Conservation (phyloP, 2,113 vertebrate species). For the Cyanoliseus patagonus region DNA sequence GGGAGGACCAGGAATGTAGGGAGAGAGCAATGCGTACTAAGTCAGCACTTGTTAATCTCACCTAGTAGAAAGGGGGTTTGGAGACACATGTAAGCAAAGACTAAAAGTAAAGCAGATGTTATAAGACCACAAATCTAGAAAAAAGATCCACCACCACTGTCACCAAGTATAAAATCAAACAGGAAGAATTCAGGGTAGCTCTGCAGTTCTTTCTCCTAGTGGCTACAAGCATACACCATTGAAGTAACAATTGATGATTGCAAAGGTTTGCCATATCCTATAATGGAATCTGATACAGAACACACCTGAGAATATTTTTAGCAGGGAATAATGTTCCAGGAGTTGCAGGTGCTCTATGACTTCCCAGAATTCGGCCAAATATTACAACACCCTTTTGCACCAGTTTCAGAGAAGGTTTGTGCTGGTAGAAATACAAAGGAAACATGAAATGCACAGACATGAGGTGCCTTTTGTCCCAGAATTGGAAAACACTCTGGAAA, state of each 20-base stretch:
- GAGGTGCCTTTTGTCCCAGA: neutral
- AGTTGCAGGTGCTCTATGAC: neutral
- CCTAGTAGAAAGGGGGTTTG: neutral
- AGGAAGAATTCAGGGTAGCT: neutral
- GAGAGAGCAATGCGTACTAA: accelerated
- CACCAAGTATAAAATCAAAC: neutral
- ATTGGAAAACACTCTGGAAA: neutral
- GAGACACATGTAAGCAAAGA: neutral
- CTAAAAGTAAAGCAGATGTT: neutral
- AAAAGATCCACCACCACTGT: neutral
- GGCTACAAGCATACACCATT: neutral
- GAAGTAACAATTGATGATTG: neutral
- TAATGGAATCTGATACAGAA: neutral
- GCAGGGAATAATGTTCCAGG: neutral
- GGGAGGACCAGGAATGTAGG: neutral
- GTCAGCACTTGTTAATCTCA: neutral
- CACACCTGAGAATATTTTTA: neutral
- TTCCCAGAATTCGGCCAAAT: neutral
- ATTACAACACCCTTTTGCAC: neutral
- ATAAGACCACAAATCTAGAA: neutral
- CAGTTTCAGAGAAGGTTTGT: neutral
- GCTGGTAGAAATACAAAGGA: neutral
- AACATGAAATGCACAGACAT: neutral
- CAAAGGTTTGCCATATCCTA: neutral
- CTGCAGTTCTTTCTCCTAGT: neutral